Evolutionary conservation across 2,113 vertebrate species (phyloP).

Genomic region (Hippopotamus amphibius): DNA sequence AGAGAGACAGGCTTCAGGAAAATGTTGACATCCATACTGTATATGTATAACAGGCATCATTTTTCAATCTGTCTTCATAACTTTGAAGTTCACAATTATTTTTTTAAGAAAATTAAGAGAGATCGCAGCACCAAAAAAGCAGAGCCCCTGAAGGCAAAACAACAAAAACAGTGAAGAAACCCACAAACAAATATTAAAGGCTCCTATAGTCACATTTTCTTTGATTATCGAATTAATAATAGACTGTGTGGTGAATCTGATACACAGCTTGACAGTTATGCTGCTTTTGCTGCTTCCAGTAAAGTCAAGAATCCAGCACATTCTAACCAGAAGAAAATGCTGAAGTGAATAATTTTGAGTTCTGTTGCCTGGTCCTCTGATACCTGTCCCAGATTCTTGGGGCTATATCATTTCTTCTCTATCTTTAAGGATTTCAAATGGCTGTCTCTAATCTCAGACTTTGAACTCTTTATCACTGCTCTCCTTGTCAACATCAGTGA

Average conservation of each 20-base stretch:
- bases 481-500: neutral
- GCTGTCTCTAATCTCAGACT: neutral
- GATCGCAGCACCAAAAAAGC: neutral
- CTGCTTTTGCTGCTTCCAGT: neutral
- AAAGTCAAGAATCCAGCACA: neutral
- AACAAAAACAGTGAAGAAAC: neutral
- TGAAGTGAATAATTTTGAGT: neutral
- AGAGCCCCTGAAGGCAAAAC: neutral
- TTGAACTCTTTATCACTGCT: neutral
- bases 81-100: neutral
- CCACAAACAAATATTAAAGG: neutral
- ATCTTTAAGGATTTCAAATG: slow-evolving; percentile 26
- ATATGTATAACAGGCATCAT: neutral
- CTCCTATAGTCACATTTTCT: neutral
- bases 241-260: neutral
- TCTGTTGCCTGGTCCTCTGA: neutral
- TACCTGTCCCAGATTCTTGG: neutral
- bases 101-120: slow-evolving; percentile 43
- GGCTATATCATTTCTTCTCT: slow-evolving; percentile 35
- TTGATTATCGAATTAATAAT: neutral
- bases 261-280: neutral
- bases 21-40: neutral
- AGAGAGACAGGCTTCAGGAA: neutral
- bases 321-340: slow-evolving; percentile 19
- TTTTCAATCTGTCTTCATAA: slow-evolving; percentile 8